Conservation (phyloP, 2,888 invertebrate species). For the Dyspetes luteomarginatus region DNA sequence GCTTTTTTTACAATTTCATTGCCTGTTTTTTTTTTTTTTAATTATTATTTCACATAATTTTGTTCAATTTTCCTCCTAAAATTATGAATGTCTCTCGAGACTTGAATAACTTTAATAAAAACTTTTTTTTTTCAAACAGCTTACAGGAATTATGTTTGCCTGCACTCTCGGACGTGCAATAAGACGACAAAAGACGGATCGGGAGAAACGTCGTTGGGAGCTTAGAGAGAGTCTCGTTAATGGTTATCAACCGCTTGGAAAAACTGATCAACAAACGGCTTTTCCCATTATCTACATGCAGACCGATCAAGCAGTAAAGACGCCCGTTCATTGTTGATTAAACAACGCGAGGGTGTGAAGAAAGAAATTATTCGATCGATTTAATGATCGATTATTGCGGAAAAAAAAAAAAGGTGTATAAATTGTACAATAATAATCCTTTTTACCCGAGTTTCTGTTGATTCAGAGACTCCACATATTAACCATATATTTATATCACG, state of each 20-base stretch:
- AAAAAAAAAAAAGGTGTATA: conserved; percentile 13
- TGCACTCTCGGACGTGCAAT: conserved; percentile 95
- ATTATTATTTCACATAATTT: no score
- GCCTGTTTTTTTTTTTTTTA: no score
- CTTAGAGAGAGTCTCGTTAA: conserved; percentile 86
- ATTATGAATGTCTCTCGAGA: not conserved
- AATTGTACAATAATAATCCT: conserved; percentile 20
- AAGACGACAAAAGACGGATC: conserved; percentile 90
- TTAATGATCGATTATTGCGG: not conserved
- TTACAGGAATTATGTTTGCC: conserved; percentile 94
- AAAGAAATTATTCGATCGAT: conserved; percentile 28
- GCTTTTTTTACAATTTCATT: no score
- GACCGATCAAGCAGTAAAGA: conserved; percentile 71
- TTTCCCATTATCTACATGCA: conserved; percentile 80
- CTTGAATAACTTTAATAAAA: not conserved
- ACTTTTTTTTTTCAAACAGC: conserved; percentile 83
- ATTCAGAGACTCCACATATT: not conserved
- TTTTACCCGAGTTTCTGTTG: not conserved
- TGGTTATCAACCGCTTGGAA: conserved; percentile 80
- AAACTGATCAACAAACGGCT: conserved; percentile 77
- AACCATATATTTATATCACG: not conserved
- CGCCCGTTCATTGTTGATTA: conserved; percentile 53
- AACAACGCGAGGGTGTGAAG: not conserved
- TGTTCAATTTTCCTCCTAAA: no score
- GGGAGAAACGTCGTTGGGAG: conserved; percentile 89